Base-by-base conservation (phyloP, 2,113 vertebrate species). In the Microtus ochrogaster region DNA sequence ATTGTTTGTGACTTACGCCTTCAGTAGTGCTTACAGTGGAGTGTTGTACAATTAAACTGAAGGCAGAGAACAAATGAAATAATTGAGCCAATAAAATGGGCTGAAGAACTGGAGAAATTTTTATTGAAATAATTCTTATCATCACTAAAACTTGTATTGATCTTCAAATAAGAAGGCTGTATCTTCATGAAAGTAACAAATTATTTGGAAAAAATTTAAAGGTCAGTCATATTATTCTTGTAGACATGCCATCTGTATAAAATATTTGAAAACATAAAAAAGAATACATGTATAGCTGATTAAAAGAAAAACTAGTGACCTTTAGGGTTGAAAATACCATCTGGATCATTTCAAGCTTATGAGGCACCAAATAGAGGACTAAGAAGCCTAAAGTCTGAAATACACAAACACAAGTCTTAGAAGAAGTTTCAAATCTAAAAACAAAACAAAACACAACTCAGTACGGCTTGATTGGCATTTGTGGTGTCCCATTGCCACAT, bases 331-430 rank as follows among this genome's bases (percentile, higher is more conserved):
- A 39, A 96, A 93, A 95, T 74, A 87, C 41, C 93, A 92, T 88
- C 94, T 97, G 89, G 93, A 95, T 87, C 39, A 81, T 96, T 94
- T 98, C 94, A 98, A 77, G 52, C n/a, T 90, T 94, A 61, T 74
- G 41, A 94, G 39, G 39, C 22, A 90, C 66, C 89, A 91, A 94
- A 96, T 2, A 3, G 7, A 93, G 24, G 41, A 82, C 12, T 92
- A n/a, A 95, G 93, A 95, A 13, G 13, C 36, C 83, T 91, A 5
- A 94, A 83, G 63, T 91, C 94, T 95, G 91, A 97, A 96, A 93
- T 92, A 78, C 11, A 87, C 86, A 97, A 95, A 96, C 73, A 94
- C 74, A 86, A 89, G 79, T 47, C 72, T 86, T 95, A 76, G 81
- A 94, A 47, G 92, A 94, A 47, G 92, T 91, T 95, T 92, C 26